phyloP scores from a whole-genome alignment of 2,113 vertebrate genomes.

The Hypomesus transpacificus region DNA sequence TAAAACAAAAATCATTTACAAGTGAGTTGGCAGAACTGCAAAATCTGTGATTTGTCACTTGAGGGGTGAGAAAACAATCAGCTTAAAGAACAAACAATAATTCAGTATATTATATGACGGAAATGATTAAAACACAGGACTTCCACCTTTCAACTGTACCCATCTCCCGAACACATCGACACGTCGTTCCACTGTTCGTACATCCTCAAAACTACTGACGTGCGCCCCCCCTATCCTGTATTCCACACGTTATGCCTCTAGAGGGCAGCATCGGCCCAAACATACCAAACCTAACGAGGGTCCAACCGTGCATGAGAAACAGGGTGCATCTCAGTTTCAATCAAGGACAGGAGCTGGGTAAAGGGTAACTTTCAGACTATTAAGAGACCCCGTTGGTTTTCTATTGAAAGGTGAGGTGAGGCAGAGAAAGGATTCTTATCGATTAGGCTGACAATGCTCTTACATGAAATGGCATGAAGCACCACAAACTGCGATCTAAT shows the following conservation, averaged over 20 bases:
- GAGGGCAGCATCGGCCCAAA: constrained; percentile 51
- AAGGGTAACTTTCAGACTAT: constrained; percentile 37
- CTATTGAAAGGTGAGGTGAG: constrained; percentile 44
- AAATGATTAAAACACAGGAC: too few species aligned
- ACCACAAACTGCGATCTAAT: constrained; percentile 42
- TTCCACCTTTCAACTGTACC: too few species aligned
- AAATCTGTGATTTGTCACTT: constrained; percentile 13
- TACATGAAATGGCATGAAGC: constrained; percentile 50
- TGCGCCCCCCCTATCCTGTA: constrained; percentile 13
- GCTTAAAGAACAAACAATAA: constrained; percentile 17
- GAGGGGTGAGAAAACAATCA: constrained; percentile 10
- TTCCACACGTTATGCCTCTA: constrained; percentile 31
- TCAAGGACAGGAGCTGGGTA: constrained; percentile 11
- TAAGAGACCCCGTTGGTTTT: constrained; percentile 37
- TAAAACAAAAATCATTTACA: constrained; percentile 23
- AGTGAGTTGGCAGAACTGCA: constrained; percentile 36
- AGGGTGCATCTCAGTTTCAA: not conserved
- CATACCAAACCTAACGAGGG: constrained; percentile 40
- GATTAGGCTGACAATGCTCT: constrained; percentile 47
- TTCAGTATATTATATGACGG: constrained; percentile 6
- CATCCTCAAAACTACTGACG: too few species aligned
- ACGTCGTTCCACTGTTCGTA: too few species aligned
- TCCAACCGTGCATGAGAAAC: too few species aligned
- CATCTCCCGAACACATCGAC: too few species aligned
- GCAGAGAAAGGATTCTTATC: constrained; percentile 41